These are phyloP conservation scores for Charadrius vociferus DNA, from an alignment of 2,113 vertebrate genomes.

Conservation along the genomic window DNA sequence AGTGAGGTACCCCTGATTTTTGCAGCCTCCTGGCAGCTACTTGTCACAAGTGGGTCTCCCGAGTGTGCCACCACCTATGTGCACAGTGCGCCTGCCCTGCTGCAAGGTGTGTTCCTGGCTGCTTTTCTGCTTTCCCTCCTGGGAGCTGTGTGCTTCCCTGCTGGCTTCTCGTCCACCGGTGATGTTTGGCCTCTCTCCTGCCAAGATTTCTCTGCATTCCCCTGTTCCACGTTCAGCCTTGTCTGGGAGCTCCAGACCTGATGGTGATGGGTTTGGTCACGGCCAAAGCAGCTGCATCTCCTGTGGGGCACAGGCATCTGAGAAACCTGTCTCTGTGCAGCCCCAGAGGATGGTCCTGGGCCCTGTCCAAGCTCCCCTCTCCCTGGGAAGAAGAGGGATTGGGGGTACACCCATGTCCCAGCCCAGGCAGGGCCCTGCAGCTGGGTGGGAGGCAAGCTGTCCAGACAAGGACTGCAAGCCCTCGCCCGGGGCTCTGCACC, in stretches of 20 bases:
- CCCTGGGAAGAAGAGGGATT: neutral
- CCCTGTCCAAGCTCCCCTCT: neutral
- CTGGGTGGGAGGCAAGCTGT: neutral
- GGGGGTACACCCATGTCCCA: neutral
- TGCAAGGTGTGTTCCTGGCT: neutral
- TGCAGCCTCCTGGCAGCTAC: neutral
- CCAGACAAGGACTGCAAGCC: neutral
- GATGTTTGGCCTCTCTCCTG: neutral
- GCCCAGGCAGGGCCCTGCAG: neutral
- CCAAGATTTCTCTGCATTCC: neutral
- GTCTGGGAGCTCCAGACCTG: neutral
- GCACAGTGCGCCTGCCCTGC: neutral
- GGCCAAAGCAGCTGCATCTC: neutral
- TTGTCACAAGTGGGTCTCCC: rapidly evolving
- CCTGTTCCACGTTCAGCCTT: neutral
- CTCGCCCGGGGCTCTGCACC: rapidly evolving
- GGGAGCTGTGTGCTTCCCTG: neutral
- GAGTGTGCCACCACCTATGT: neutral
- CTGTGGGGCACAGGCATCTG: neutral
- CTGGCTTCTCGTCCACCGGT: neutral
- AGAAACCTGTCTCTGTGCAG: neutral
- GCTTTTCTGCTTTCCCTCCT: neutral
- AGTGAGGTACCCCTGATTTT: neutral
- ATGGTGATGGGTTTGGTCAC: neutral
- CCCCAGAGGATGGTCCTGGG: neutral